Evolutionary conservation across 2,113 vertebrate genomes (phyloP), one percentile per base, ranked within the genome.

Genomic region (Odocoileus hemionus): DNA sequence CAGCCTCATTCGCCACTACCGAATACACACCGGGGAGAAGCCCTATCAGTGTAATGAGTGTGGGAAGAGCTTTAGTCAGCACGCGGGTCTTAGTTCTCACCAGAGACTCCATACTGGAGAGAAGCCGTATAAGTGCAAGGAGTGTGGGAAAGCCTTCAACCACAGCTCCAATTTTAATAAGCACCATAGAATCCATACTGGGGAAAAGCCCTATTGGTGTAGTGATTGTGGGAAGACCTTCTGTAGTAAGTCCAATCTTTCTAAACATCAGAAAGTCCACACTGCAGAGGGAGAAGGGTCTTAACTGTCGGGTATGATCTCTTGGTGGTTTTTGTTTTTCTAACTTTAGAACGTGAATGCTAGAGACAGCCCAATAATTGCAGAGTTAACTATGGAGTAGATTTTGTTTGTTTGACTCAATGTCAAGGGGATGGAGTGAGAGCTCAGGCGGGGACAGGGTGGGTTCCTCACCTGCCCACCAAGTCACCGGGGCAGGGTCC

Each of bases 201-300:
- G 98, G 8, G 98, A 98, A 52, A 98, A 98, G 78, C 98, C 98
- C 36, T 98, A 98, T 16, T 98, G 98, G 97, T 98, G 98, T 87
- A 95, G 84, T 36, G 95, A 97, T 25, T 98, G 98, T 86, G 98
- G 98, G 16, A 98, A 98, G 78, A 96, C 95, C 39, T 98, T 98
- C 87, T 98, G 97, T 50, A 98, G 98, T 94, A 98, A 98, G 79
- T 98, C 98, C 30, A 98, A 99, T 85, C 98, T 98, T 89, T 98
- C 98, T 19, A 98, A 98, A 78, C 98, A 98, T 33, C 98, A 98
- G 92, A 95, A 98, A 43, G 98, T 97, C 61, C 98, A 98, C 83
- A 97, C 97, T 17, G 97, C 89, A 52, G 36, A 98, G 95, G 89
- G 98, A 92, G 97, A 98, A 79, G 97, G 89, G 17, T 97, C 57